Percentiles rank a stretch among this genome's conserved stretches.
Evolutionary conservation across 2,797 vertebrate species (phyloP).

Genomic region (Silurus lanzhouensis): DNA sequence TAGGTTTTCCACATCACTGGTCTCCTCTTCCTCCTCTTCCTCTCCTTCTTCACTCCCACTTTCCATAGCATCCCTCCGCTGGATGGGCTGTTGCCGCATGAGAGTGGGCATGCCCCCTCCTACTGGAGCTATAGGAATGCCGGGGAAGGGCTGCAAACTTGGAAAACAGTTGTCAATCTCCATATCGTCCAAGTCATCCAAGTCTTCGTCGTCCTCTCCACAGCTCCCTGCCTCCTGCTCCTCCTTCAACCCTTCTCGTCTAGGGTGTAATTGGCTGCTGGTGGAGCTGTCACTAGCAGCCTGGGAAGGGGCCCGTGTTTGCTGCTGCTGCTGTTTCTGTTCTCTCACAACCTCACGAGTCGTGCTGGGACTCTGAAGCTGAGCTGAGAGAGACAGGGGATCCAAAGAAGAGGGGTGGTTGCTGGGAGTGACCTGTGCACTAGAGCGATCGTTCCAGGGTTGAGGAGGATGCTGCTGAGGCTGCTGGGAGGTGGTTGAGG

Average conservation of each 20-base stretch:
- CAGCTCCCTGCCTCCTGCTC: constrained; percentile 82
- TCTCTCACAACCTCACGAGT: constrained; percentile 76
- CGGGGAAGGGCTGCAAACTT: constrained; percentile 80
- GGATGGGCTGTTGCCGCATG: constrained; percentile 74
- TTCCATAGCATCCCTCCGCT: constrained; percentile 76
- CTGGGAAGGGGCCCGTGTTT: constrained; percentile 68
- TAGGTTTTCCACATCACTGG: constrained; percentile 97
- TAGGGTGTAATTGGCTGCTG: constrained; percentile 71
- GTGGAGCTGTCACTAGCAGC: constrained; percentile 67
- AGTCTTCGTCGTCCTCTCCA: constrained; percentile 82
- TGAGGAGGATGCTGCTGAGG: constrained; percentile 85
- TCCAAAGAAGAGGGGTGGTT: constrained; percentile 79
- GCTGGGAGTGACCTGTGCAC: constrained; percentile 77
- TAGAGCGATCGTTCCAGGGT: constrained; percentile 83
- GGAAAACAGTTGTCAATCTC: constrained; percentile 97
- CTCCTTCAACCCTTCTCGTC: constrained; percentile 77
- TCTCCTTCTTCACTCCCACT: constrained; percentile 92
- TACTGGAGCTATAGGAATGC: constrained; percentile 76
- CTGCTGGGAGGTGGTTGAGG: constrained; percentile 84
- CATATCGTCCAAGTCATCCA: constrained; percentile 88
- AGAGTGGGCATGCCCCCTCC: constrained; percentile 79
- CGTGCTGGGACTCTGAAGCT: constrained; percentile 69
- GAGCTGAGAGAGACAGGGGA: constrained; percentile 75
- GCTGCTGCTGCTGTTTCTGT: constrained; percentile 70
- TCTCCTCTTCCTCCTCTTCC: constrained; percentile 90